These are phyloP conservation scores for Hoplias malabaricus DNA, from an alignment of 2,113 vertebrate species.

Conservation along the genomic window DNA sequence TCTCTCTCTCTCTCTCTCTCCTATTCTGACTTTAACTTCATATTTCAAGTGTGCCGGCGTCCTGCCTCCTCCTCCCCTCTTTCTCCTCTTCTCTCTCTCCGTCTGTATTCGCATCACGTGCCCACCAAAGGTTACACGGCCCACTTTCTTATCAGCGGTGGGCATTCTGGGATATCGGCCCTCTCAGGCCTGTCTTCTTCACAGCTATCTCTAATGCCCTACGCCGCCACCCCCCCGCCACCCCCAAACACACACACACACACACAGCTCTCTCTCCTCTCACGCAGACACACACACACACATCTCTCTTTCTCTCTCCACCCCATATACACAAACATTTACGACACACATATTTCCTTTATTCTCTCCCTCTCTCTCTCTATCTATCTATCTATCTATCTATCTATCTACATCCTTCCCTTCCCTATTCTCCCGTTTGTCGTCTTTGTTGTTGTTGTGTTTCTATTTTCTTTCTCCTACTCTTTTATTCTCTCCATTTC, in stretches of 20 bases:
- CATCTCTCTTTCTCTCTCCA: not conserved
- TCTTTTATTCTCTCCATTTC: too few relatives aligned
- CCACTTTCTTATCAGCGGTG: conserved; percentile 80
- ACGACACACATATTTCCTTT: too few relatives aligned
- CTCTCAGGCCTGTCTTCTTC: conserved; percentile 68
- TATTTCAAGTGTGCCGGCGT: conserved; percentile 60
- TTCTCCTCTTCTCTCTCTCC: conserved; percentile 32
- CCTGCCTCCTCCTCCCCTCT: conserved; percentile 1
- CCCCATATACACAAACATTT: too few relatives aligned
- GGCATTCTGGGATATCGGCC: conserved; percentile 77
- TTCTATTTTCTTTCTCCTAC: too few relatives aligned
- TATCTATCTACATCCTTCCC: too few relatives aligned
- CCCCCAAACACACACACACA: not conserved
- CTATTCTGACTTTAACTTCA: conserved; percentile 70
- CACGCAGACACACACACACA: too few relatives aligned
- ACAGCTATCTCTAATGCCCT: conserved; percentile 67
- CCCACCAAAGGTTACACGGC: conserved; percentile 74
- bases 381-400: too few relatives aligned
- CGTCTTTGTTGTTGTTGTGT: too few relatives aligned
- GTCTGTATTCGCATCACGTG: conserved; percentile 81
- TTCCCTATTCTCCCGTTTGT: too few relatives aligned
- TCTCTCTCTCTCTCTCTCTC: not conserved
- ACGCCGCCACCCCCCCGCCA: not conserved
- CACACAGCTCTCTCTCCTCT: not conserved
- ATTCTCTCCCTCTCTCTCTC: not conserved